Evolutionary conservation across 2,888 invertebrate genomes (phyloP).

Genomic region (Agonopterix arenella): DNA sequence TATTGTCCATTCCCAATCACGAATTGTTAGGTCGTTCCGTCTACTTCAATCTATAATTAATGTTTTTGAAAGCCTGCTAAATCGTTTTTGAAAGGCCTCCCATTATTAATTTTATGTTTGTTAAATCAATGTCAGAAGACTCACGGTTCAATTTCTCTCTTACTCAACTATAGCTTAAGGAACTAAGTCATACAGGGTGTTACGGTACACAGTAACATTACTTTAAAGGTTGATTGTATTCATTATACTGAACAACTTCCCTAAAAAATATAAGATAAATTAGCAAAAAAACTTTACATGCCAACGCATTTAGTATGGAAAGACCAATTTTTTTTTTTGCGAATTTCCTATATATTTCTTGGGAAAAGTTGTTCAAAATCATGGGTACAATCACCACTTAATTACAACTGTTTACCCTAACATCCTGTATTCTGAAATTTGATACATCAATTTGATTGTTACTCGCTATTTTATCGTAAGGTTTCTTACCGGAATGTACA

Average conservation of each 20-base stretch:
- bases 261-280: not conserved
- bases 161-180: slow-evolving; percentile 15
- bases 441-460: not conserved
- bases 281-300: not conserved
- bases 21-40: no score
- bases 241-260: no score
- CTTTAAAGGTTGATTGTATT: no score
- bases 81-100: slow-evolving; percentile 26
- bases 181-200: slow-evolving; percentile 5
- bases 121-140: slow-evolving; percentile 23
- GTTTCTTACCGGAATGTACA: slow-evolving; percentile 82
- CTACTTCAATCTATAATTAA: not conserved
- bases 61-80: slow-evolving; percentile 12
- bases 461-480: not conserved
- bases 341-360: no score
- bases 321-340: no score
- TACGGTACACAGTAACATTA: not conserved
- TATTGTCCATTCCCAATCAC: no score
- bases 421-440: no score
- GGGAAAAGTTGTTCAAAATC: no score
- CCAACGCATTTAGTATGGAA: no score
- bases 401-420: no score
- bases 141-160: slow-evolving; percentile 20
- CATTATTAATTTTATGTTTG: slow-evolving; percentile 21
- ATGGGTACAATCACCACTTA: no score